Conservation (phyloP, 2,888 invertebrate genomes). For the Netelia inedita region DNA sequence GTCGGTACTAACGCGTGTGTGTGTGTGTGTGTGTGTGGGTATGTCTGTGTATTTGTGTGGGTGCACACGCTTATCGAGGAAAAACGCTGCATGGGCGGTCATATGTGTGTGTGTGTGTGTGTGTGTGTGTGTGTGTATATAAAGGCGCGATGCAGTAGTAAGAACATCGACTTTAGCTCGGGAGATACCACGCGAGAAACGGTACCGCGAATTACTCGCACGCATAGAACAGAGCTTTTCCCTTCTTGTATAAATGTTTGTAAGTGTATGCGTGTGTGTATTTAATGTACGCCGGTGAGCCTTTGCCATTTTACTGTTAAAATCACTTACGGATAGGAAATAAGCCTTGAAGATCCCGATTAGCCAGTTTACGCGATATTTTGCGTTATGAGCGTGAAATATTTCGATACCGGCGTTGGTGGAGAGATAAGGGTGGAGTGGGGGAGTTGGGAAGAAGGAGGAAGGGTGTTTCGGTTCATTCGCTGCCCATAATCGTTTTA, state of each 20-base stretch:
- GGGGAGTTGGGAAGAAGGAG: too few species aligned
- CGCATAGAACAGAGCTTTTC: conserved; percentile 51
- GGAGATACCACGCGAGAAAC: conserved; percentile 57
- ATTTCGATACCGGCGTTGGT: background rate
- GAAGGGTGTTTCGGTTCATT: too few species aligned
- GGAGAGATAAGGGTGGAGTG: background rate
- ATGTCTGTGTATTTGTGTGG: too few species aligned
- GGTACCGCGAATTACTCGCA: conserved; percentile 67
- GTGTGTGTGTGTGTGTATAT: conserved; percentile 1
- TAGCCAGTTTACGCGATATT: conserved; percentile 50
- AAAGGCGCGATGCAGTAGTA: conserved; percentile 34
- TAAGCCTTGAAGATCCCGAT: conserved; percentile 33
- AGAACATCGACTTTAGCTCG: conserved; percentile 45
- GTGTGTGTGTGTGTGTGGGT: background rate
- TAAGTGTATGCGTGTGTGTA: background rate
- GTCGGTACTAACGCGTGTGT: conserved; percentile 3
- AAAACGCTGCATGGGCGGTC: conserved; percentile 21
- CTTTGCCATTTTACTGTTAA: background rate
- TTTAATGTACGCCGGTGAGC: conserved; percentile 16
- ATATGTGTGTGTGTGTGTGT: background rate
- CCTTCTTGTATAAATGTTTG: background rate
- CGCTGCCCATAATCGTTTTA: too few species aligned
- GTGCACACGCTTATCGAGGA: conserved; percentile 57
- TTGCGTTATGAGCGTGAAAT: conserved; percentile 27
- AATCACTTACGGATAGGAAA: conserved; percentile 22